Evolutionary conservation across 2,888 invertebrate species (phyloP), one percentile per base, ranked within the genome.

Genomic region (Eucriotettix oculatus): DNA sequence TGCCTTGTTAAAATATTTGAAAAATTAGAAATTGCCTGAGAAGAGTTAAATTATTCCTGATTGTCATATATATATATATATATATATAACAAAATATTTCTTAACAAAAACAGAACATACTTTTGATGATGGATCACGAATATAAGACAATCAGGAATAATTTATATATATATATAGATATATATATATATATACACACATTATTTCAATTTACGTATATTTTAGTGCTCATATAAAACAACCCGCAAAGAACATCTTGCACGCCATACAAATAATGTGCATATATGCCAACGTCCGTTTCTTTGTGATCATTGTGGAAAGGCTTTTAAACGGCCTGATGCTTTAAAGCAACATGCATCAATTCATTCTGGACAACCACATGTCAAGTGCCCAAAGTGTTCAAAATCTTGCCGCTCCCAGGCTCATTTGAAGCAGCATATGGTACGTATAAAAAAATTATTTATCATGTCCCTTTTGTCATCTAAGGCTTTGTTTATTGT

Each of bases 251-350:
- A 72, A 58, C 73, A 73, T 59, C 71, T 68, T 58, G 63, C 69
- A 9, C 65, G 75, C 2, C 75, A 75, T 62, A 66, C 69, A 7
- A 73, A 73, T 54, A 75, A 75, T 63, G 76, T 78, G 10, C 78
- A 79, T 65, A 71, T 70, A n/a, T 72, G 75, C 62, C 69, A 71
- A 44, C 68, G 78, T n/a, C 78, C 78, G 0, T 76, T 74, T 61
- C 72, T 78, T 42, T 79, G 78, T 70, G 76, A 78, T 58, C 64
- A 73, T 0, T 79, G 78, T 67, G 78, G 76, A 7, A 75, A 75
- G 65, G 73, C 75, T 10, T 79, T 78, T 65, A 79, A 79, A 65
- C 71, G 78, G 53, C 72, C 73, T 9, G 78, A 78, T 66, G 75
- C 77, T 0, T 68, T 79, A 1, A 73, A 73, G 58, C 73, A 74